Base-by-base conservation (phyloP, 2,888 invertebrate species). In the Polyommatus iphigenia region DNA sequence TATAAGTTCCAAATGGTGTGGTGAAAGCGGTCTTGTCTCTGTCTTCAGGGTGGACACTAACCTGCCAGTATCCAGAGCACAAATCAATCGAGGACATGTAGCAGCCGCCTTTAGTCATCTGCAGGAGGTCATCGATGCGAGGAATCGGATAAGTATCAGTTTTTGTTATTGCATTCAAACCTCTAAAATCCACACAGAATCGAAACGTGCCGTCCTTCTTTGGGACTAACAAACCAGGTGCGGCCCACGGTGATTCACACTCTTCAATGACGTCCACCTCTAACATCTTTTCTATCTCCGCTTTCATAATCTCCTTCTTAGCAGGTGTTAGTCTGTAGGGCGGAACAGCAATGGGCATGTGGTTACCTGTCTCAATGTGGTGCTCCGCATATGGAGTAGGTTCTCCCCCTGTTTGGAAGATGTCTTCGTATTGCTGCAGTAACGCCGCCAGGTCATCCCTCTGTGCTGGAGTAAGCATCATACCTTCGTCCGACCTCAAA, bases 401-500 rank as follows among this genome's bases (percentile, higher is more conserved):
- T 1, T 46, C 46, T 46, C 46, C 46, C 46, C 46, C 46, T 46
- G 46, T 46, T 13, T 46, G 46, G 10, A 46, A 46, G 3, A 46
- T 46, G 10, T 46, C 46, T 3, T 46, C 46, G 13, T 46, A 32
- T 3, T 32, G 32, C 32, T 32, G 32, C 32, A 32, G 32, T 32
- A 32, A 32, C 32, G 50, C 15, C 50, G 13, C 10, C 50, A 50
- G 50, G 15, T 50, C 50, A 13, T 50, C 50, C 50, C 3, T 50
- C 13, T 50, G 50, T 13, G 10, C 13, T 50, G 50, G 13, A 50
- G 50, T 13, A 10, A 50, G 15, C 13, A 50, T 50, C 3, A 50
- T 50, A 50, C 13, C 50, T 50, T 50, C 50, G 50, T 50, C 50
- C 50, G 50, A 75, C 10, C 50, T 41, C n/a, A 75, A 75, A 75